These are phyloP conservation scores for Nyctibius bracteatus DNA, from an alignment of 2,113 vertebrate genomes.

Conservation along the genomic window DNA sequence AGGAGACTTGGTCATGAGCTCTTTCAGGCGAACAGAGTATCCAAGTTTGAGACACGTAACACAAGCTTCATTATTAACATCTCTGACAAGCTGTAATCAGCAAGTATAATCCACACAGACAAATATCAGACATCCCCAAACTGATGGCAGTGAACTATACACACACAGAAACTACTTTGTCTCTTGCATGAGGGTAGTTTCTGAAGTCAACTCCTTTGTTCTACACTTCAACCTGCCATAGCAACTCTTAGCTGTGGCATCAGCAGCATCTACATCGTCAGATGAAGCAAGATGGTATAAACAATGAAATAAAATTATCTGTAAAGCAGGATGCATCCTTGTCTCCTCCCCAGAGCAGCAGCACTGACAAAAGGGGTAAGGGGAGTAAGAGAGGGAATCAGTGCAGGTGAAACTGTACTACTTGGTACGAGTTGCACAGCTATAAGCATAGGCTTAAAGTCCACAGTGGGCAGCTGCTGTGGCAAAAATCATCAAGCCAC, in stretches of 20 bases:
- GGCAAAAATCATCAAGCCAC: accelerated
- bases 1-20: accelerated
- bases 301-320: not conserved
- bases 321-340: not conserved
- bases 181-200: not conserved
- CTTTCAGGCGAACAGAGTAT: not conserved
- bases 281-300: not conserved
- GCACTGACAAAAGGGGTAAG: not conserved
- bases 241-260: not conserved
- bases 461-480: not conserved
- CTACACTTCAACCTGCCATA: not conserved
- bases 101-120: not conserved
- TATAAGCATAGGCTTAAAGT: not conserved
- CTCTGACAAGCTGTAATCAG: not conserved
- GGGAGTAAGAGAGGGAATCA: not conserved
- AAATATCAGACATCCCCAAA: not conserved
- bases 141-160: not conserved
- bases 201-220: not conserved
- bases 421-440: not conserved
- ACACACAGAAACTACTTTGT: not conserved
- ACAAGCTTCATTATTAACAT: not conserved
- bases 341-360: not conserved
- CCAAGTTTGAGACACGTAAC: accelerated
- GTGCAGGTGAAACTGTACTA: not conserved
- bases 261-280: not conserved